phyloP scores from a whole-genome alignment of 2,113 vertebrate species.

The Pygoscelis antarcticus region DNA sequence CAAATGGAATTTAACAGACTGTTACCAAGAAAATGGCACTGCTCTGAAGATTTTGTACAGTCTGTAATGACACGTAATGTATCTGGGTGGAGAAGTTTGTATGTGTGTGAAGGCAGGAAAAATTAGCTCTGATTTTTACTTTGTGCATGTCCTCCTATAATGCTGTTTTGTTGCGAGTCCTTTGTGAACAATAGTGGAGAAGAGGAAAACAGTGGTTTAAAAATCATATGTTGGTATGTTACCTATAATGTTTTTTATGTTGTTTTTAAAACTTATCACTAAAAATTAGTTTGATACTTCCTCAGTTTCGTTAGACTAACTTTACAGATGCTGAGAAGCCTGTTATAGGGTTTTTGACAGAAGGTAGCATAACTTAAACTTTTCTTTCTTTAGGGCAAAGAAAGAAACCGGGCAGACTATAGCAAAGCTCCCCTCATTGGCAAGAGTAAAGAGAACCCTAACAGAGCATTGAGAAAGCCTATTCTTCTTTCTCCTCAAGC shows the following conservation, averaged over 20 bases:
- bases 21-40: not conserved
- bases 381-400: slow-evolving; percentile 11
- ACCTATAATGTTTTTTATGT: not conserved
- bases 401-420: not conserved
- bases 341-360: not conserved
- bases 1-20: not conserved
- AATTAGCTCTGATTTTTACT: not conserved
- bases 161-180: not conserved
- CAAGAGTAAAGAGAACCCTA: not conserved
- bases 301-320: not conserved
- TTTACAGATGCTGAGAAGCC: not conserved
- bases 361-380: not conserved
- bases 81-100: not conserved
- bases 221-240: not conserved
- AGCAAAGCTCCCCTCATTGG: slow-evolving; percentile 1
- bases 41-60: not conserved
- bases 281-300: not conserved
- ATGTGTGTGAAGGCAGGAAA: not conserved
- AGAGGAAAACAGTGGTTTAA: not conserved
- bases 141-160: not conserved
- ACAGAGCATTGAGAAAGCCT: not conserved
- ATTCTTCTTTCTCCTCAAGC: not conserved
- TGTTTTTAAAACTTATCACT: not conserved
- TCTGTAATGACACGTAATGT: not conserved
- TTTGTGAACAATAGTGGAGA: not conserved